Evolutionary conservation across 2,888 invertebrate species (phyloP).

Genomic region (Ophioninae sp.): DNA sequence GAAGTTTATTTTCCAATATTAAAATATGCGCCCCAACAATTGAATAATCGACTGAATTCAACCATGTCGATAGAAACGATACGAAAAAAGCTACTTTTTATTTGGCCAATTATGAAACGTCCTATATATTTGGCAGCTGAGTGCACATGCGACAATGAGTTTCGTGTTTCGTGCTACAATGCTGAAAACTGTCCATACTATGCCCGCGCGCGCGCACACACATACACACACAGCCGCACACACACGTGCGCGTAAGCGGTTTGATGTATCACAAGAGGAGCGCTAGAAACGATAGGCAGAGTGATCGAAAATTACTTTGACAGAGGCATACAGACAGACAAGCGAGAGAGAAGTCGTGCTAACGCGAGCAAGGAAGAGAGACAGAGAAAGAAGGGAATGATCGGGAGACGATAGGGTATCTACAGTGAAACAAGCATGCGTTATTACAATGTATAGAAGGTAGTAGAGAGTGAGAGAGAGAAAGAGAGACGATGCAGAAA

Average conservation of each 20-base stretch:
- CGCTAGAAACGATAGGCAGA: constrained; percentile 18
- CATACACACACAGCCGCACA: not conserved
- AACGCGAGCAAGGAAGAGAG: not conserved
- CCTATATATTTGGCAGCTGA: not conserved
- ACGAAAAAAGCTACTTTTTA: not conserved
- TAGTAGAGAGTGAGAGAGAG: constrained; percentile 44
- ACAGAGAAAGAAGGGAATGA: constrained; percentile 15
- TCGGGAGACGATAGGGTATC: constrained; percentile 22
- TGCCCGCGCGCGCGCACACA: no score
- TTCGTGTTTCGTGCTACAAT: not conserved
- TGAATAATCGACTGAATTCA: no score
- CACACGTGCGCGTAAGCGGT: not conserved
- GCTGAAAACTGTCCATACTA: not conserved
- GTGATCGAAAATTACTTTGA: constrained; percentile 35
- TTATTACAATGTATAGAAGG: constrained; percentile 48
- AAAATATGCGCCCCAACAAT: no score
- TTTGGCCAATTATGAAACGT: not conserved
- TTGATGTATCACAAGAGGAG: not conserved
- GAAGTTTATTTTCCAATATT: no score
- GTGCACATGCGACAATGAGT: constrained; percentile 10
- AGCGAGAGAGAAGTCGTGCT: not conserved
- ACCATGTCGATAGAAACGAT: no score
- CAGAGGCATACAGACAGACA: constrained; percentile 23
- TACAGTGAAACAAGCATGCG: constrained; percentile 46
- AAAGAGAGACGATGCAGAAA: constrained; percentile 52